phyloP scores from a whole-genome alignment of 2,113 vertebrate species.

The Callionymus lyra region DNA sequence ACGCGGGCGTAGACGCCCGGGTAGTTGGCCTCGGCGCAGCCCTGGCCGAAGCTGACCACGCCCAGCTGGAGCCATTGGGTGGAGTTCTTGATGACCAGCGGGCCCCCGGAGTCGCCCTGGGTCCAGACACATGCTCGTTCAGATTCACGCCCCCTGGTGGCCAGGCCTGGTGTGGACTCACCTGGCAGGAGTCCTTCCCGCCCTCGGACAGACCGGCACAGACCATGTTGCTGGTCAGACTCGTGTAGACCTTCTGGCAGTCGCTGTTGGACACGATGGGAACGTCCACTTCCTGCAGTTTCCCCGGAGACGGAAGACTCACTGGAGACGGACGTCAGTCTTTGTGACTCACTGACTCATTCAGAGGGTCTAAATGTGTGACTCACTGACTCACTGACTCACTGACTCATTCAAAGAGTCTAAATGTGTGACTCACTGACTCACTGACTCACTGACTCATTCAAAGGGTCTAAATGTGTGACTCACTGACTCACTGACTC shows the following conservation, averaged over 20 bases:
- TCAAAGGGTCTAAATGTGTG: too few relatives aligned
- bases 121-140: neutral
- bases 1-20: slow-evolving; percentile 75
- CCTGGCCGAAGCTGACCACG: slow-evolving; percentile 73
- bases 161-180: neutral
- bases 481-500: too few relatives aligned
- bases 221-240: slow-evolving; percentile 60
- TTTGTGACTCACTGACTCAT: too few relatives aligned
- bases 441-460: too few relatives aligned
- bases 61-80: slow-evolving; percentile 70
- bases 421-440: too few relatives aligned
- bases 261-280: neutral
- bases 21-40: slow-evolving; percentile 64
- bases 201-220: slow-evolving; percentile 60
- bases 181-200: slow-evolving; percentile 59
- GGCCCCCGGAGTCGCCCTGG: slow-evolving; percentile 41
- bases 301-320: neutral
- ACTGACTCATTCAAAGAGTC: too few relatives aligned
- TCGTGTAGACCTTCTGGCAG: neutral
- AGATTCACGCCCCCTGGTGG: too few relatives aligned
- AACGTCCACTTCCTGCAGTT: neutral
- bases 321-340: neutral
- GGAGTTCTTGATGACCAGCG: slow-evolving; percentile 60
- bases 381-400: too few relatives aligned
- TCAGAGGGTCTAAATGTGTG: too few relatives aligned